These are phyloP conservation scores for Psilopogon haemacephalus DNA, from an alignment of 2,113 vertebrate genomes.

Conservation along the genomic window DNA sequence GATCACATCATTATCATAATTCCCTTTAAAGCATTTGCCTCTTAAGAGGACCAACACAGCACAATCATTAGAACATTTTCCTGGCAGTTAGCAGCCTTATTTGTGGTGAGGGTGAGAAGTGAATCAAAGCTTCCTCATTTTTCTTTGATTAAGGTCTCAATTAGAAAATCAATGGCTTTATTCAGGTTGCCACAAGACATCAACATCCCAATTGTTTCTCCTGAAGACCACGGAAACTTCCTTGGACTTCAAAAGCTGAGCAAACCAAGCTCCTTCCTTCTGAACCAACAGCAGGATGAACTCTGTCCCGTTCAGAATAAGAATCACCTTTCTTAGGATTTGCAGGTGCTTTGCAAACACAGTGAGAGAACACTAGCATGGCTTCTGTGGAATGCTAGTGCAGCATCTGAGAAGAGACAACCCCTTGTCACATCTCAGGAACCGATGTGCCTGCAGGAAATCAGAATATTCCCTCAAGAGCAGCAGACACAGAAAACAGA, in stretches of 20 bases:
- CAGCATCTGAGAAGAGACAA: not conserved
- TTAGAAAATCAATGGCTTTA: not conserved
- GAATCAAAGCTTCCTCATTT: not conserved
- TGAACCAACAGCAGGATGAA: not conserved
- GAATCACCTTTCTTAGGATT: not conserved
- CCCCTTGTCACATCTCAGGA: not conserved
- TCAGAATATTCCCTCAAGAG: not conserved
- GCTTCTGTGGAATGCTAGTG: not conserved
- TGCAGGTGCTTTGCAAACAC: not conserved
- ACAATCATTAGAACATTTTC: conserved; percentile 11
- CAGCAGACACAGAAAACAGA: not conserved
- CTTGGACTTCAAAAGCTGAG: not conserved
- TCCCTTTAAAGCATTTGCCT: conserved; percentile 30
- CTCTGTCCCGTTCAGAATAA: not conserved
- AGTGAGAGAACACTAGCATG: not conserved
- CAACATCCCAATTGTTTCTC: not conserved
- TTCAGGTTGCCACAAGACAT: not conserved
- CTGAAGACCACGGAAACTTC: not conserved
- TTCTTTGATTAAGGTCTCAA: not conserved
- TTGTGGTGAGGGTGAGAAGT: not conserved
- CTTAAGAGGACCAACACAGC: not conserved
- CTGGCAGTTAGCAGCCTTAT: not conserved
- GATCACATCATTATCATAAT: conserved; percentile 51
- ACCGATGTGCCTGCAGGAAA: not conserved
- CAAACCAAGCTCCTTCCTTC: not conserved